Evolutionary conservation across 2,797 vertebrate genomes (phyloP), one percentile per base, ranked within the genome.

Genomic region (Neostethus bicornis): DNA sequence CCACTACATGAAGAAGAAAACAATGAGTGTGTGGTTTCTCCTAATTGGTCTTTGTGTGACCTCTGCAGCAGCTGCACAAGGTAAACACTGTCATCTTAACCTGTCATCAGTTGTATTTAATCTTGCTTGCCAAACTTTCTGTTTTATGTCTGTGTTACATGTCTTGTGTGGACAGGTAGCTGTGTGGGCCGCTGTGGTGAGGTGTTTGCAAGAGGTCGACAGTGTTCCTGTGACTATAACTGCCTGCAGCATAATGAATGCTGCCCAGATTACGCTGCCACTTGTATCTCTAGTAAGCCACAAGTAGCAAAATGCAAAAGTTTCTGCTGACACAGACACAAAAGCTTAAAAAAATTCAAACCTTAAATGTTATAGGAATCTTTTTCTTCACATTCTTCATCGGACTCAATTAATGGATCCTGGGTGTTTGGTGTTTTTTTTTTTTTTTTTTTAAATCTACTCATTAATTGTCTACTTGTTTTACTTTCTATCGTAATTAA

Each of bases 111-210:
- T 37, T 6, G n/a, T 7, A 1, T 16, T 37, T 37, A 7, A 37
- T 37, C 34, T 4, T n/a, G 8, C 4, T 2, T 32, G 13, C 12
- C 13, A 31, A 10, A 2, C 4, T 12, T 13, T 4, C 2, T 4
- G 12, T 12, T 13, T 16, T 9, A 37, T 16, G 3, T 37, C 12
- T 6, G 2, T 19, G 2, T 34, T 1, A 13, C 2, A 2, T 2
- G 12, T 42, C 0, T 4, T 21, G 2, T 68, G 1, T 43, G 48
- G 42, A 24, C 82, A 91, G 85, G 81, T 4, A 94, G 92, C 87
- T 98, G 96, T 87, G 85, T 82, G 85, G 94, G 91, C 70, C 94
- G 94, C 80, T 97, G 95, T 90, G 94, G 93, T 46, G 85, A 94
- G 88, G 79, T 79, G 60, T 96, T 93, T 85, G 83, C 85, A 82